Percentiles rank a stretch among this genome's conserved stretches.
Evolutionary conservation across 2,113 vertebrate genomes (phyloP).

Genomic region (Dendrocopos noguchii): DNA sequence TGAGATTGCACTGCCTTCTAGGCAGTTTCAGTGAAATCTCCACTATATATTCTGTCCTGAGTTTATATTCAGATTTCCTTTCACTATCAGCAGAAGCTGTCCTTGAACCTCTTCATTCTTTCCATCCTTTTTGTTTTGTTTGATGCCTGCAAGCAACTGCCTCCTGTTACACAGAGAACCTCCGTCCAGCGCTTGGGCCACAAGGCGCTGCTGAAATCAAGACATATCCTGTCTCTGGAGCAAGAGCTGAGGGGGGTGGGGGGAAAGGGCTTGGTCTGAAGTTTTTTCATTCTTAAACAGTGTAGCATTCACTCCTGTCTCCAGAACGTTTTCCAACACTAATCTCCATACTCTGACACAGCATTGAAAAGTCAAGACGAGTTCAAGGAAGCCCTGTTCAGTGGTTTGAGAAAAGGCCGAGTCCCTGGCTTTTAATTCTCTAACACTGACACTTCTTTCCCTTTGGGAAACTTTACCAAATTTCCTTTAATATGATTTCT

Average conservation of each 20-base stretch:
- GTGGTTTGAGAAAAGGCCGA: conserved; percentile 2
- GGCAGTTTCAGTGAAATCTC: conserved; percentile 8
- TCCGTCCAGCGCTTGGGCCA: neutral
- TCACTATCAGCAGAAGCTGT: neutral
- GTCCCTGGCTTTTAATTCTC: neutral
- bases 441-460: neutral
- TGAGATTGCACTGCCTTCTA: conserved; percentile 11
- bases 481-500: neutral
- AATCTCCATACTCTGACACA: conserved; percentile 5
- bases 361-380: neutral
- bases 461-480: neutral
- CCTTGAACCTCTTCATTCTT: neutral
- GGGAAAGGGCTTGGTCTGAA: neutral
- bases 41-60: neutral
- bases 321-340: neutral
- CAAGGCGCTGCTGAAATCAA: neutral
- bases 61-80: neutral
- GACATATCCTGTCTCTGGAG: neutral
- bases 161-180: neutral
- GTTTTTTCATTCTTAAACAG: conserved; percentile 19
- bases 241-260: neutral
- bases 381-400: neutral
- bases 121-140: neutral
- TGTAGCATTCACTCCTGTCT: conserved; percentile 3
- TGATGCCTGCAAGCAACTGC: neutral